Percentiles rank a stretch among this genome's conserved stretches.
These are phyloP conservation scores for zebrafish (Danio rerio) DNA, from an alignment of 2,113 vertebrate genomes.

Conservation along the genomic window DNA sequence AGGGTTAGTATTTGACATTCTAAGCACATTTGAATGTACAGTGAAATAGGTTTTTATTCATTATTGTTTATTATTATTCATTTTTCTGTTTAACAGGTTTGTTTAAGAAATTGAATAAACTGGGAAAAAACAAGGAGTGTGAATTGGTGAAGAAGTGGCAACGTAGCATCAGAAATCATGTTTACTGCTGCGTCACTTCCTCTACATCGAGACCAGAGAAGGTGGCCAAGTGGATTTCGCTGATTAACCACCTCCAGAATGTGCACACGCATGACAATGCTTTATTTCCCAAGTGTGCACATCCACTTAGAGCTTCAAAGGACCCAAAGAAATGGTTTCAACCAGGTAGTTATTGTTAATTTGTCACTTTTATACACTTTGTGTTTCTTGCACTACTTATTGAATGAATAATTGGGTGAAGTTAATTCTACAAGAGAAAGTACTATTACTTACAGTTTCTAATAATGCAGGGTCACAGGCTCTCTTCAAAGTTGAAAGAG, in stretches of 20 bases:
- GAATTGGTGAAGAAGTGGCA: neutral
- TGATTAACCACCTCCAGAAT: conserved; percentile 12
- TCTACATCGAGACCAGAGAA: neutral
- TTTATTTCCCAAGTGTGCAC: neutral
- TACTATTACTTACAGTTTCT: neutral
- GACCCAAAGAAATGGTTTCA: neutral
- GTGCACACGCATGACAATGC: neutral
- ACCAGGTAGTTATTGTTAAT: neutral
- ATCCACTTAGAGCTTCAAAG: neutral
- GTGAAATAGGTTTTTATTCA: too few relatives aligned
- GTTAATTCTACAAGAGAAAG: neutral
- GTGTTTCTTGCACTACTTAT: neutral
- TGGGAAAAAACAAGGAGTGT: neutral
- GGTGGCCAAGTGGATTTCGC: conserved; percentile 5
- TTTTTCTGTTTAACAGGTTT: neutral
- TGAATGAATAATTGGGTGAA: neutral
- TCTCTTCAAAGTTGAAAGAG: neutral
- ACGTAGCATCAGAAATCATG: neutral
- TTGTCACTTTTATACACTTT: neutral
- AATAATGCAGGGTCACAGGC: neutral
- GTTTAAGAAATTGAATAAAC: neutral
- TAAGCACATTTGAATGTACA: too few relatives aligned
- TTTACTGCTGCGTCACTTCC: neutral
- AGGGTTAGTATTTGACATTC: neutral
- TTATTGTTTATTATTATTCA: neutral